Conservation (phyloP, 2,888 invertebrate genomes). For the Sylvicola fuscatus region DNA sequence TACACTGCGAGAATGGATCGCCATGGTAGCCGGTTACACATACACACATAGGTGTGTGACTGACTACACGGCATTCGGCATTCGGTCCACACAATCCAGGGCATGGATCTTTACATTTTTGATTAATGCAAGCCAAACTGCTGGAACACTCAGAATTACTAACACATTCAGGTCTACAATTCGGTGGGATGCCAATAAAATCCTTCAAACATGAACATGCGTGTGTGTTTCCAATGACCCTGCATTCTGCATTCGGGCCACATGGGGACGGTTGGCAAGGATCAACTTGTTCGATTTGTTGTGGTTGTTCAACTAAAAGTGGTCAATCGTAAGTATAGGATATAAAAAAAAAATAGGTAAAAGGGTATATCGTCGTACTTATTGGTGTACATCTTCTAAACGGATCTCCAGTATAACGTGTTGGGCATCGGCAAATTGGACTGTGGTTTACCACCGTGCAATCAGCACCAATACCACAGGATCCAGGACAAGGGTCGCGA, state of each 20-base stretch:
- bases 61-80: constrained; percentile 43
- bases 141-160: constrained; percentile 61
- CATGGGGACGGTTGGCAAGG: constrained; percentile 78
- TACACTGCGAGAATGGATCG: constrained; percentile 30
- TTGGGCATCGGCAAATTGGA: constrained; percentile 42
- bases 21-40: constrained; percentile 35
- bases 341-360: too few relatives aligned
- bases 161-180: constrained; percentile 61
- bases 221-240: constrained; percentile 47
- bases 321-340: too few relatives aligned
- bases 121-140: constrained; percentile 52
- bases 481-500: constrained; percentile 40
- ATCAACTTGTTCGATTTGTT: constrained; percentile 58
- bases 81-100: constrained; percentile 67
- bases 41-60: constrained; percentile 44
- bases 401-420: constrained; percentile 42
- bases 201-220: constrained; percentile 60
- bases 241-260: constrained; percentile 65
- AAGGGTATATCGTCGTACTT: constrained; percentile 25
- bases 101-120: constrained; percentile 65
- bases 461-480: constrained; percentile 40
- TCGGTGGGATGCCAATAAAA: constrained; percentile 58
- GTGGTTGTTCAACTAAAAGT: too few relatives aligned
- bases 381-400: constrained; percentile 29
- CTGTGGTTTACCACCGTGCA: constrained; percentile 47